A percentile compares a stretch with the other conserved stretches of the same genome.
Evolutionary conservation across 2,888 invertebrate species (phyloP).

Genomic region (Kuschelorhynchus macadamiae): DNA sequence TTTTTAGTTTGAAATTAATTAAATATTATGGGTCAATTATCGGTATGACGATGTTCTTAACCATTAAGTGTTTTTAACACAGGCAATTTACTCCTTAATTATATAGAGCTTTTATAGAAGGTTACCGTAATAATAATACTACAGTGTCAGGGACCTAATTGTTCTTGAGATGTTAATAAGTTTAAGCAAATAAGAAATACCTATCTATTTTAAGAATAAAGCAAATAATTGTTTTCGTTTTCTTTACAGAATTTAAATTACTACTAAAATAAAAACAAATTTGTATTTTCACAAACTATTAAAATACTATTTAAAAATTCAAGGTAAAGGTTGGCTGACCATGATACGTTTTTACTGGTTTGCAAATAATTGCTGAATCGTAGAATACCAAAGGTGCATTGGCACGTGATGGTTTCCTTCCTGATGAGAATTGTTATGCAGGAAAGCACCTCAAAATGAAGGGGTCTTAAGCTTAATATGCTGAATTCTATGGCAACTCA

Average conservation of each 20-base stretch:
- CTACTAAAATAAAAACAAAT: not conserved
- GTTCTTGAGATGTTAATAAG: not conserved
- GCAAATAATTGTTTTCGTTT: no score
- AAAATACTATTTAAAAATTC: not conserved
- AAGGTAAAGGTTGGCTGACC: slow-evolving; percentile 13
- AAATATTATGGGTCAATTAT: slow-evolving; percentile 10
- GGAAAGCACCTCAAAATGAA: no score
- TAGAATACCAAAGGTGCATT: not conserved
- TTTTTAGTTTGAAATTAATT: not conserved
- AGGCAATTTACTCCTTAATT: slow-evolving; percentile 15
- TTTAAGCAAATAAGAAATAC: not conserved
- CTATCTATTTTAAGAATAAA: not conserved
- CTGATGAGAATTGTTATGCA: no score
- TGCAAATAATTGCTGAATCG: slow-evolving; percentile 11
- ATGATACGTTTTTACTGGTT: slow-evolving; percentile 14
- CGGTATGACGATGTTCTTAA: not conserved
- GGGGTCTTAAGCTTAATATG: no score
- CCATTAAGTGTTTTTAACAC: slow-evolving; percentile 15
- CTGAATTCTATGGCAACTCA: no score
- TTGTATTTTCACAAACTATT: not conserved
- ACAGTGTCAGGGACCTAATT: slow-evolving; percentile 5
- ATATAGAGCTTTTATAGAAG: slow-evolving; percentile 25
- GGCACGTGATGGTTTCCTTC: no score
- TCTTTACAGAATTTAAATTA: no score
- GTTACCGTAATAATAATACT: not conserved